phyloP scores from a whole-genome alignment of 2,797 vertebrate genomes.

The Eleutherodactylus coqui region DNA sequence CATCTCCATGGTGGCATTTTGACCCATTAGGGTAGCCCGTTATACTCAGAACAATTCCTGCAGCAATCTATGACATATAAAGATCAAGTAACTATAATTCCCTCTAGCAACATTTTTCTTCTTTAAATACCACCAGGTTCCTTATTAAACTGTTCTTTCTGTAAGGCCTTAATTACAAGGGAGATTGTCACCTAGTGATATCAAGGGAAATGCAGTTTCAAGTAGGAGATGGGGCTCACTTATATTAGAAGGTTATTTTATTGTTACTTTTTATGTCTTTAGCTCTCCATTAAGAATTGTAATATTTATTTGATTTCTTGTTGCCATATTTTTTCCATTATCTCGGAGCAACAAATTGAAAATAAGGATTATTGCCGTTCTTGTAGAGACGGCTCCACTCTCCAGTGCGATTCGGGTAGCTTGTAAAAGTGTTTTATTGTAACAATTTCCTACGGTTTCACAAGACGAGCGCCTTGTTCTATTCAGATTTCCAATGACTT shows the following conservation, averaged over 20 bases:
- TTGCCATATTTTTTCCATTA: slow-evolving; percentile 17
- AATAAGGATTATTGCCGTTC: neutral
- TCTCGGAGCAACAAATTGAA: neutral
- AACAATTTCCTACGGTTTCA: neutral
- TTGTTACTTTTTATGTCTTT: neutral
- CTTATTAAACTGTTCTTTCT: neutral
- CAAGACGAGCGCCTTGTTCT: neutral
- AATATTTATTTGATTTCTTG: neutral
- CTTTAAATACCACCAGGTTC: slow-evolving; percentile 3
- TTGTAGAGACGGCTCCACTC: neutral
- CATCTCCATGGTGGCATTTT: too few relatives aligned
- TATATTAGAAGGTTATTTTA: neutral
- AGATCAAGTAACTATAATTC: neutral
- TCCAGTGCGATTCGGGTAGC: neutral
- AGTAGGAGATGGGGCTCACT: neutral
- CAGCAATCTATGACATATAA: neutral
- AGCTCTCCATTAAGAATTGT: neutral
- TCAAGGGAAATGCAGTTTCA: slow-evolving; percentile 8
- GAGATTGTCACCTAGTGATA: neutral
- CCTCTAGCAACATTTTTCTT: neutral
- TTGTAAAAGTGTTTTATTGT: slow-evolving; percentile 24
- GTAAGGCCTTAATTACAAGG: neutral
- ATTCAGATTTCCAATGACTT: slow-evolving; percentile 23
- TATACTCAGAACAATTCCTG: neutral
- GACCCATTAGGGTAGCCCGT: too few relatives aligned